Conservation (phyloP, 1,140 invertebrate species). For the Zophobas atratus region DNA sequence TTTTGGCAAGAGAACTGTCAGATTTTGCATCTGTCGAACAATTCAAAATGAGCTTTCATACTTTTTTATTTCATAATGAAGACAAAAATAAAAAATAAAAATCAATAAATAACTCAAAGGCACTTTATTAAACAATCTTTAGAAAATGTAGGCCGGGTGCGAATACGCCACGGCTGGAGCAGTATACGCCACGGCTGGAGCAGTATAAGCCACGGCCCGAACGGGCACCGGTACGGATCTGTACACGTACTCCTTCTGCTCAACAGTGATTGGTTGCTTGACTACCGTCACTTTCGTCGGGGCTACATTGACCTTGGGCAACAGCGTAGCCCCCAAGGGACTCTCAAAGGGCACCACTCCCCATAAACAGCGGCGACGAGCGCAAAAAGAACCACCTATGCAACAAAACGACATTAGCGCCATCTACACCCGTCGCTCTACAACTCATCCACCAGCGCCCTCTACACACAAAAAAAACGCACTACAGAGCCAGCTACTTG, state of each 20-base stretch:
- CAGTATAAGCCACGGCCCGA: conserved; percentile 17
- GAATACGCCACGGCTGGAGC: conserved; percentile 1
- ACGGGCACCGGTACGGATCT: conserved; percentile 16
- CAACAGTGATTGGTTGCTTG: conserved; percentile 5
- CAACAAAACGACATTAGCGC: neutral
- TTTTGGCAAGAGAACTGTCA: no score
- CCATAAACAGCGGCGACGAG: conserved; percentile 6
- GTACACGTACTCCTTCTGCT: conserved; percentile 6
- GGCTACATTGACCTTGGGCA: conserved; percentile 25
- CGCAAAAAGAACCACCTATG: neutral
- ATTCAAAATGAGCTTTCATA: no score
- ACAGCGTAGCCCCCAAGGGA: conserved; percentile 9
- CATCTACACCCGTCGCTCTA: no score
- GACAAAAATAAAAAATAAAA: no score
- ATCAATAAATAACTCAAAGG: neutral
- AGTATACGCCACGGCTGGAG: conserved; percentile 1
- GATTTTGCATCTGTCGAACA: no score
- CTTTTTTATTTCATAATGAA: no score
- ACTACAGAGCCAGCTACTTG: neutral
- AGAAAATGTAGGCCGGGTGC: neutral
- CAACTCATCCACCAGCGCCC: no score
- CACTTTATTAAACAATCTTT: conserved; percentile 4
- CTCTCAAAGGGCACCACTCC: conserved; percentile 22
- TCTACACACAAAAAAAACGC: no score
- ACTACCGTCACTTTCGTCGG: conserved; percentile 16